phyloP scores from a whole-genome alignment of 1,140 invertebrate species.

The Drosophila arizonae region DNA sequence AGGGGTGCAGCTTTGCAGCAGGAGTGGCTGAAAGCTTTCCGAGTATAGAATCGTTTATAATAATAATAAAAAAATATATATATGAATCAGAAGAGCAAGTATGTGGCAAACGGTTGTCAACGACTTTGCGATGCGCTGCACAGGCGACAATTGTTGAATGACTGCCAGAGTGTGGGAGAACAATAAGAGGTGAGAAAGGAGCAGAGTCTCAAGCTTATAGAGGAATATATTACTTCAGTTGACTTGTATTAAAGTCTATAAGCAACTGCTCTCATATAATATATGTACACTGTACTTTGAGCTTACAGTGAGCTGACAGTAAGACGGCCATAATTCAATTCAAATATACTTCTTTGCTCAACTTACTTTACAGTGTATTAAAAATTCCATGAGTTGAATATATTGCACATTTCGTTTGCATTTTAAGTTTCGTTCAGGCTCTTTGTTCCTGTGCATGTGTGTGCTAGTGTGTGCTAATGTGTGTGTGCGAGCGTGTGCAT shows the following conservation, averaged over 20 bases:
- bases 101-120: not conserved
- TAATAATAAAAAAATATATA: constrained; percentile 3
- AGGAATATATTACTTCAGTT: too few species aligned
- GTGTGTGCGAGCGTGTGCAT: not conserved
- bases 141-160: not conserved
- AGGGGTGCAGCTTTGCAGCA: not conserved
- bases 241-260: too few species aligned
- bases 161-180: too few species aligned
- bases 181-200: too few species aligned
- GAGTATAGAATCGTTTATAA: constrained; percentile 54
- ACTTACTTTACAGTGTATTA: constrained; percentile 4
- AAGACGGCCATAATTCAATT: not conserved
- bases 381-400: constrained; percentile 61
- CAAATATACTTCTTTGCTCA: not conserved
- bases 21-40: constrained; percentile 23
- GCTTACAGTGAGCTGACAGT: not conserved
- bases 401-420: constrained; percentile 68
- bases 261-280: too few species aligned
- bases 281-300: too few species aligned
- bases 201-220: too few species aligned
- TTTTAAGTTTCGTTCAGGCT: constrained; percentile 50
- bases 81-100: not conserved
- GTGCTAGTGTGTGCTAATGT: constrained; percentile 1
- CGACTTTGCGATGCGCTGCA: not conserved
- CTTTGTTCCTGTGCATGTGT: constrained; percentile 22